A percentile compares a stretch with the other conserved stretches of the same genome.
Conservation (phyloP, 1,140 invertebrate genomes). For the Drosophila insularis region DNA sequence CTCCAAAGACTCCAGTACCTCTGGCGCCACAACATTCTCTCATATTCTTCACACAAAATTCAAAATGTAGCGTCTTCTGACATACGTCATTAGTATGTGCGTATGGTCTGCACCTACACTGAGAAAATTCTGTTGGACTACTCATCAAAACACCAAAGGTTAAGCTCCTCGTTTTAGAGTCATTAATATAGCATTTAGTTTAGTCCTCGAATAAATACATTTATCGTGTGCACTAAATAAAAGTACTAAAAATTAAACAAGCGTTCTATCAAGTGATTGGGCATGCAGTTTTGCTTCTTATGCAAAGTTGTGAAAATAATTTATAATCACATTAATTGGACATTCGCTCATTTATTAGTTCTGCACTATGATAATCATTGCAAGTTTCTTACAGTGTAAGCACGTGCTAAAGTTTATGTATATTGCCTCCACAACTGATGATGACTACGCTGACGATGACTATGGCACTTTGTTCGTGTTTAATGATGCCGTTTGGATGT, state of each 20-base stretch:
- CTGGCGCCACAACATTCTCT: constrained; percentile 5
- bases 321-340: neutral
- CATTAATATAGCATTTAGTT: too few species aligned
- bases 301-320: too few species aligned
- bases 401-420: constrained; percentile 71
- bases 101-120: constrained; percentile 38
- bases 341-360: too few species aligned
- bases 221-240: too few species aligned
- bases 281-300: too few species aligned
- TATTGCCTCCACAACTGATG: constrained; percentile 43
- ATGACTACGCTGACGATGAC: constrained; percentile 52
- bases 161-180: too few species aligned
- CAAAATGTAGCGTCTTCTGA: constrained; percentile 32
- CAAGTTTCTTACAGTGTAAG: constrained; percentile 50
- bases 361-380: neutral
- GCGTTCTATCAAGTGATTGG: too few species aligned
- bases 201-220: too few species aligned
- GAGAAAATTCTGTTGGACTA: neutral
- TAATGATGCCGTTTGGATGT: constrained; percentile 76
- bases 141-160: too few species aligned
- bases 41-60: constrained; percentile 54
- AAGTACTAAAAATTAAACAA: too few species aligned
- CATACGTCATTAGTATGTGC: constrained; percentile 6
- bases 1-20: constrained; percentile 11
- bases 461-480: constrained; percentile 74